These are phyloP conservation scores for Hylyphantes graminicola DNA, from an alignment of 1,140 invertebrate species.

Conservation along the genomic window DNA sequence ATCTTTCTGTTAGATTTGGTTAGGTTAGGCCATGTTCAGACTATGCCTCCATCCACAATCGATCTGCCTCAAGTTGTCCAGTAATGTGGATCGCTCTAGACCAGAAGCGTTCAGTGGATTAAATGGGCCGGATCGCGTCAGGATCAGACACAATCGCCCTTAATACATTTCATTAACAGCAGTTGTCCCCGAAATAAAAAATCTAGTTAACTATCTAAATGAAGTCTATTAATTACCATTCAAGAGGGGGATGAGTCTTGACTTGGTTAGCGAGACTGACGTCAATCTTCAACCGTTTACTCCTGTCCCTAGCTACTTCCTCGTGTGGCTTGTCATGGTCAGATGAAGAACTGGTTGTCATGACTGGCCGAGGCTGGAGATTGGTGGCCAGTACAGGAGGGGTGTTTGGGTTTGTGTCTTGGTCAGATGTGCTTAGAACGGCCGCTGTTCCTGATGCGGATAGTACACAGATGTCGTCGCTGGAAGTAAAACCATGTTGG, in stretches of 20 bases:
- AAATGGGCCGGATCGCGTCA: too few species aligned
- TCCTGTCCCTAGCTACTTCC: conserved; percentile 63
- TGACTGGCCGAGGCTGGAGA: conserved; percentile 41
- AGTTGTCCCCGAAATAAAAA: too few species aligned
- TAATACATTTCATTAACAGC: background rate
- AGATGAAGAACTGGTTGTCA: conserved; percentile 5
- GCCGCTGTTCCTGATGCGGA: conserved; percentile 94
- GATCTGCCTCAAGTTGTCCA: too few species aligned
- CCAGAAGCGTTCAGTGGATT: too few species aligned
- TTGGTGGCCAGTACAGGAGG: conserved; percentile 40
- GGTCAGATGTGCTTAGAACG: conserved; percentile 72
- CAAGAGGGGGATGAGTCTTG: conserved; percentile 26
- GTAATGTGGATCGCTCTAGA: too few species aligned
- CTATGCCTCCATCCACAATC: too few species aligned
- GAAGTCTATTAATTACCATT: conserved; percentile 42
- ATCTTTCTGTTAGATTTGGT: too few species aligned
- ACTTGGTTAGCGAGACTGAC: conserved; percentile 58
- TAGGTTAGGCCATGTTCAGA: too few species aligned
- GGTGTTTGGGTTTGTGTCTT: conserved; percentile 25
- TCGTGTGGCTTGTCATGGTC: conserved; percentile 44
- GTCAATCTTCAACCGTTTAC: conserved; percentile 62
- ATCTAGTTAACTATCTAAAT: too few species aligned
- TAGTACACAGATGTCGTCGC: conserved; percentile 94
- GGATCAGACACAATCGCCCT: background rate
- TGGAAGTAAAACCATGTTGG: conserved; percentile 66